phyloP scores from a whole-genome alignment of 1,140 invertebrate species.

The Heliothis virescens region DNA sequence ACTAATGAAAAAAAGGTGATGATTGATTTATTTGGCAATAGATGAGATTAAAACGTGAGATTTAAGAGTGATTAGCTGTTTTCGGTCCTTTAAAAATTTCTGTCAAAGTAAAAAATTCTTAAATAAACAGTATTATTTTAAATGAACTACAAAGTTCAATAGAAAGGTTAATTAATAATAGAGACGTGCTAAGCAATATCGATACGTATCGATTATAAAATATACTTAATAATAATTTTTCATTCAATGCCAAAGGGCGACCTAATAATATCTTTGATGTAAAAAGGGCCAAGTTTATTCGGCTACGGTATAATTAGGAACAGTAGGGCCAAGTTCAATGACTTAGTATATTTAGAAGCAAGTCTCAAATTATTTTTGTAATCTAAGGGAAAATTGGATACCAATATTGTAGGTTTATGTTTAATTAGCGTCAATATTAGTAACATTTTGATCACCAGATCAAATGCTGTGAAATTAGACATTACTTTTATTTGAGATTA shows the following conservation, averaged over 20 bases:
- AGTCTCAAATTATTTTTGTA: not conserved
- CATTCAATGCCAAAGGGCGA: constrained; percentile 25
- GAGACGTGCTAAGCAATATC: constrained; percentile 1
- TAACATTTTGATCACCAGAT: too few relatives aligned
- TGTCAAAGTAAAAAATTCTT: too few relatives aligned
- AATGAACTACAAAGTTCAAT: constrained; percentile 20
- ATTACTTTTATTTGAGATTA: too few relatives aligned
- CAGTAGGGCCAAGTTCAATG: constrained; percentile 18
- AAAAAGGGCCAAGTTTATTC: constrained; percentile 39
- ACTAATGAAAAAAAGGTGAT: too few relatives aligned
- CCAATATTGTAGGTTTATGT: too few relatives aligned
- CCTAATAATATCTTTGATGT: not conserved
- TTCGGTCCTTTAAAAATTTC: too few relatives aligned
- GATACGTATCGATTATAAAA: not conserved
- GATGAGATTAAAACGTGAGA: too few relatives aligned
- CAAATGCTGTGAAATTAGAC: too few relatives aligned
- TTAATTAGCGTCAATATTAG: too few relatives aligned
- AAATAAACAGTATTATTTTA: not conserved
- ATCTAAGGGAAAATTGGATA: too few relatives aligned
- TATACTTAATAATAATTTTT: not conserved
- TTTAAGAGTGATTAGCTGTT: too few relatives aligned
- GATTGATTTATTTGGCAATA: too few relatives aligned
- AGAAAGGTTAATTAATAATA: constrained; percentile 3
- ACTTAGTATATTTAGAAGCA: not conserved
- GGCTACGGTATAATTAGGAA: constrained; percentile 8